phyloP scores from a whole-genome alignment of 2,113 vertebrate species.

The Ciconia boyciana region DNA sequence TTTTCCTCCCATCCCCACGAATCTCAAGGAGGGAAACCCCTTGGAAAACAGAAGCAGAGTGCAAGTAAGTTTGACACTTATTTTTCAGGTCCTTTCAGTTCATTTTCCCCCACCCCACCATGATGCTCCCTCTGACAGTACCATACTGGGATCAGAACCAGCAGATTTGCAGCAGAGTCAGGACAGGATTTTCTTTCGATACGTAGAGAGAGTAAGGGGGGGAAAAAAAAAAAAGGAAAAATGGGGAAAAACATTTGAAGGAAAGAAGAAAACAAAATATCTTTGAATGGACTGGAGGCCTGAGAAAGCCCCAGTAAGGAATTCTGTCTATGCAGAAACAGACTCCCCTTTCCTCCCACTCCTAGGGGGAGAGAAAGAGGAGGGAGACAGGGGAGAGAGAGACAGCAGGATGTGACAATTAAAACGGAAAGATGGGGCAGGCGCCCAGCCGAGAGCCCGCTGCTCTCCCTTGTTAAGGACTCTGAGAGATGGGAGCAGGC shows the following conservation, averaged over 20 bases:
- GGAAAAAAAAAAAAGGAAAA: background rate
- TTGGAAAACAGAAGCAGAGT: slow-evolving; percentile 63
- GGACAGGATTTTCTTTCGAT: slow-evolving; percentile 20
- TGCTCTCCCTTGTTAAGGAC: background rate
- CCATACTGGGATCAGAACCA: slow-evolving; percentile 42
- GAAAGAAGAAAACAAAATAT: background rate
- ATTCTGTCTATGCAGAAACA: background rate
- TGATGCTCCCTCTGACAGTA: slow-evolving; percentile 35
- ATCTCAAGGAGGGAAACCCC: background rate
- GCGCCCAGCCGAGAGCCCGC: background rate
- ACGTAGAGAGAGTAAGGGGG: background rate
- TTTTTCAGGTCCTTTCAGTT: slow-evolving; percentile 27
- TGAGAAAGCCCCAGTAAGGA: background rate
- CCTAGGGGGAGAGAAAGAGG: background rate
- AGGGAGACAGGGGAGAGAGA: background rate
- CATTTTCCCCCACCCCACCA: slow-evolving; percentile 3
- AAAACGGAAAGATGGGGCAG: background rate
- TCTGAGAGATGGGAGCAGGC: slow-evolving; percentile 9
- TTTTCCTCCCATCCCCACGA: background rate
- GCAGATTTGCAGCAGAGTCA: slow-evolving; percentile 36
- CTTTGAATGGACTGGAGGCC: background rate
- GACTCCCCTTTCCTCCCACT: background rate
- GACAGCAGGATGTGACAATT: slow-evolving; percentile 20
- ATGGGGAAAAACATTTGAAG: slow-evolving; percentile 7
- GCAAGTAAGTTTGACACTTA: background rate